Evolutionary conservation across 2,888 invertebrate species (phyloP), one percentile per base, ranked within the genome.

Genomic region (Phania funesta): DNA sequence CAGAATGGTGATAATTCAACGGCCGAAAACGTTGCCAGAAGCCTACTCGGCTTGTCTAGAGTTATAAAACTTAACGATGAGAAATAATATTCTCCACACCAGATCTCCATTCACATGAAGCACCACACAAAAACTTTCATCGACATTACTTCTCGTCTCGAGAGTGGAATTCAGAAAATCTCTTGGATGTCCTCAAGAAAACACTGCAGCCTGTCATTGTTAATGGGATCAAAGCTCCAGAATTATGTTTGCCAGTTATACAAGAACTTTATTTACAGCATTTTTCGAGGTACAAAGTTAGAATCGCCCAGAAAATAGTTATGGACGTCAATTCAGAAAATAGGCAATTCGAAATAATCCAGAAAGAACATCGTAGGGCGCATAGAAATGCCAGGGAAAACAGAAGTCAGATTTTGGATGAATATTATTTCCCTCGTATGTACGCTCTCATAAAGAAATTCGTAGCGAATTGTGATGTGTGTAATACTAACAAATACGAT

Each of bases 341-440:
- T 18, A 13, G 13, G 3, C 44, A 26, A 18, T 62, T 62, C 6
- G 35, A 54, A 18, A 58, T 75, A 32, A 81, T 76, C n/a, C 60
- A 58, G n/a, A 22, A 26, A 0, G 75, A 74, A 62, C 76, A 73
- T 13, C 46, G 26, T 3, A 77, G 76, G n/a, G 82, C 77, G 6
- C 74, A 82, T 48, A 76, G 76, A 6, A 74, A 67, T 35, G 41
- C 50, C 0, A 58, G 8, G 26, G 81, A 77, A 54, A 81, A 73
- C 24, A 64, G 22, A 11, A 56, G 35, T 13, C 76, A 81, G 22
- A 78, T 78, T 7, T 35, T 75, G 0, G 75, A 71, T 11, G 50
- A 68, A 46, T 82, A 65, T 9, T 83, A 79, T 29, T 76, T 80
- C 32, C 75, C 75, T 4, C 50, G 32, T 9, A 80, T 75, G 70